Conservation (phyloP, 1,140 invertebrate species). For the Pissodes strobi region DNA sequence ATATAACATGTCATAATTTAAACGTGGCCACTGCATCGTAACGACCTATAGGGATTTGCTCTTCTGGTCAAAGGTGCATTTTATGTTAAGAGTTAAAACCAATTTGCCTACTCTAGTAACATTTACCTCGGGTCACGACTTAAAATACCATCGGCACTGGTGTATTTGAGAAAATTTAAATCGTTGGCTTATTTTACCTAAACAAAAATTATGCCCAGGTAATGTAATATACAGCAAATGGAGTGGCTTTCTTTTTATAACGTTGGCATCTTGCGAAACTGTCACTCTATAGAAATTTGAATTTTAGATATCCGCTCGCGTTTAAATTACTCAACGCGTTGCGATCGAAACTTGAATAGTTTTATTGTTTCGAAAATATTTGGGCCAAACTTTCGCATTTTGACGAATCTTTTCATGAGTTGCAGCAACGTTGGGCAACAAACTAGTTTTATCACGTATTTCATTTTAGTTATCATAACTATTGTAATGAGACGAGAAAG, state of each 20-base stretch:
- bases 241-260: constrained; percentile 1
- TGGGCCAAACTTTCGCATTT: constrained; percentile 9
- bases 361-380: constrained; percentile 17
- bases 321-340: constrained; percentile 4
- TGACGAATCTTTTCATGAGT: not conserved
- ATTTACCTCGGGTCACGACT: constrained; percentile 31
- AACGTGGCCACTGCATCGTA: not conserved
- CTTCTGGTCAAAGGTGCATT: constrained; percentile 22
- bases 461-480: no score
- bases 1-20: not conserved
- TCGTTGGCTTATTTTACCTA: constrained; percentile 2
- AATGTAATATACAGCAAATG: not conserved
- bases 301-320: constrained; percentile 7
- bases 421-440: not conserved
- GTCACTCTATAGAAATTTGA: constrained; percentile 1
- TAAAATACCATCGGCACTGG: constrained; percentile 30
- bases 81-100: constrained; percentile 18
- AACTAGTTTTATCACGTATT: no score
- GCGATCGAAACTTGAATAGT: constrained; percentile 4
- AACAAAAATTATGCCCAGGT: not conserved
- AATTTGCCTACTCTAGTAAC: constrained; percentile 30
- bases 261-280: constrained; percentile 1
- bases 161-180: constrained; percentile 2
- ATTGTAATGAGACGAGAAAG: no score
- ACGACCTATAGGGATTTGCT: constrained; percentile 4